phyloP scores from a whole-genome alignment of 2,797 vertebrate species.

The Pristis pectinata region DNA sequence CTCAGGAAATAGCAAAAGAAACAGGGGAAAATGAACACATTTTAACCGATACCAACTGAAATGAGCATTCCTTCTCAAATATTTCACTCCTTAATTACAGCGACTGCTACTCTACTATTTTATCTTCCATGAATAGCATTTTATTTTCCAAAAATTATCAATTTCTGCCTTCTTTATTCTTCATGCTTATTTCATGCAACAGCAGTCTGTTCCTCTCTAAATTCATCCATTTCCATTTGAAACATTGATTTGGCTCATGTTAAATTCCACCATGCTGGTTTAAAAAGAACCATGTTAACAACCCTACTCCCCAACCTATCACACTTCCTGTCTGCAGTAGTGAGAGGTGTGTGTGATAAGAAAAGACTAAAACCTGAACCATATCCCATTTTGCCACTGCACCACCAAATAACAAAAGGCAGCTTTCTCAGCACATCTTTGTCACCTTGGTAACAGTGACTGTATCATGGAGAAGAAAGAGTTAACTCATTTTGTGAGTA shows the following conservation, averaged over 20 bases:
- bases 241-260: too few relatives aligned
- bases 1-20: background rate
- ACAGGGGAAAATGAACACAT: background rate
- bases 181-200: background rate
- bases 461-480: background rate
- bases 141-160: background rate
- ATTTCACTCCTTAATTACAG: background rate
- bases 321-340: background rate
- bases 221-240: background rate
- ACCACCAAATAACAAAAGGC: background rate
- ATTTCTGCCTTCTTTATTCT: background rate
- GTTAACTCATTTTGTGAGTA: slow-evolving; percentile 34
- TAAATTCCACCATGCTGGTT: background rate
- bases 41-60: background rate
- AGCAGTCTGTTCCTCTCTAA: background rate
- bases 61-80: background rate
- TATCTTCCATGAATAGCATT: background rate
- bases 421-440: background rate
- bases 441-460: slow-evolving; percentile 10
- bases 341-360: background rate
- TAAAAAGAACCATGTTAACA: background rate
- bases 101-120: background rate
- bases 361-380: background rate
- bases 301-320: too few relatives aligned
- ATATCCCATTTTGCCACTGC: background rate